A percentile compares a stretch with the other conserved stretches of the same genome.
Conservation (phyloP, 1,140 invertebrate genomes). For the Drosophila santomea region DNA sequence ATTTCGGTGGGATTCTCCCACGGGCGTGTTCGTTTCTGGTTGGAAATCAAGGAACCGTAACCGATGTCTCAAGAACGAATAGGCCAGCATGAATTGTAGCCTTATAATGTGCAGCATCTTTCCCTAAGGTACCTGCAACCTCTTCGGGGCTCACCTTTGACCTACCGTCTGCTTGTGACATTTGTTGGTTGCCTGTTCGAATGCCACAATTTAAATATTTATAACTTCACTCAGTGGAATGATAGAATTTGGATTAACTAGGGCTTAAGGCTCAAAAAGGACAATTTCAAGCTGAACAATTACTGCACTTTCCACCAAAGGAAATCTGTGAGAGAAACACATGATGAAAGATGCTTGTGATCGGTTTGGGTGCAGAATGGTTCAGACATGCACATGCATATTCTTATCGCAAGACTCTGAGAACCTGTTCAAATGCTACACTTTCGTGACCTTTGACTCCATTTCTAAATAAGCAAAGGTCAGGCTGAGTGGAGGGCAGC, state of each 20-base stretch:
- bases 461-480: neutral
- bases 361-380: no score
- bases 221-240: neutral
- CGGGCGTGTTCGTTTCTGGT: neutral
- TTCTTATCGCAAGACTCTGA: neutral
- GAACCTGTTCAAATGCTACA: neutral
- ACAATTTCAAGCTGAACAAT: no score
- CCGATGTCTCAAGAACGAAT: conserved; percentile 14
- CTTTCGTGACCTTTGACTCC: neutral
- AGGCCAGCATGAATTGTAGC: conserved; percentile 27
- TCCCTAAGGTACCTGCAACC: neutral
- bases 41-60: conserved; percentile 56
- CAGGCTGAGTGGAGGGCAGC: neutral
- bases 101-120: neutral
- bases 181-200: conserved; percentile 25
- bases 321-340: no score
- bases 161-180: neutral
- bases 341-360: no score
- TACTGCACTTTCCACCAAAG: no score
- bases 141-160: neutral
- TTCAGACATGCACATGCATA: no score
- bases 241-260: neutral
- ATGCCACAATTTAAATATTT: conserved; percentile 26
- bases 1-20: neutral
- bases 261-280: no score